These are phyloP conservation scores for Mus spicilegus DNA, from an alignment of 2,113 vertebrate species.

Conservation along the genomic window DNA sequence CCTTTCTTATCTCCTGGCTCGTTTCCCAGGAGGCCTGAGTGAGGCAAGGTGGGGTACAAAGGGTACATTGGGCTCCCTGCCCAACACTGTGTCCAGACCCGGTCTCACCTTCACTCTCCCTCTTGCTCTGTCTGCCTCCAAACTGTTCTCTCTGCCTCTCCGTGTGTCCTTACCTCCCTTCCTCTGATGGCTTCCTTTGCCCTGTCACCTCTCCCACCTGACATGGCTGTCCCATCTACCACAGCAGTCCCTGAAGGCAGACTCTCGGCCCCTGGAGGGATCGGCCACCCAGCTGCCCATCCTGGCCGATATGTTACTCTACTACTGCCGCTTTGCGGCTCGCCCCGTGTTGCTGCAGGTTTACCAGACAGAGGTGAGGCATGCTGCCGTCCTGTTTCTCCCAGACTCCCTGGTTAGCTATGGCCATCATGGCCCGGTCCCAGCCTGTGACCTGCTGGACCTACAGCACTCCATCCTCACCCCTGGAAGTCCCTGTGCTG, in stretches of 20 bases:
- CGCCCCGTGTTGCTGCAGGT: conserved; percentile 94
- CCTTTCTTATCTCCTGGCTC: neutral
- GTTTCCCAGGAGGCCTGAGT: neutral
- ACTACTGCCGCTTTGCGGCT: conserved; percentile 94
- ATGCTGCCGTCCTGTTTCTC: neutral
- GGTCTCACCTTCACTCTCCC: neutral
- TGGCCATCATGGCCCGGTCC: neutral
- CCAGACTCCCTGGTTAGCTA: neutral
- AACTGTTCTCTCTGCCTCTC: neutral
- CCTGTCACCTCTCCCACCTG: neutral
- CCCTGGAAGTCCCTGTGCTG: neutral
- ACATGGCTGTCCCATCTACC: rapidly evolving
- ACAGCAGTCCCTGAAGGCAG: conserved; percentile 90
- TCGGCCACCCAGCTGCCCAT: conserved; percentile 91
- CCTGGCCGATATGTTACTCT: conserved; percentile 96
- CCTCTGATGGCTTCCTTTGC: neutral
- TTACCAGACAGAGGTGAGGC: conserved; percentile 94
- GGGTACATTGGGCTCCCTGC: neutral
- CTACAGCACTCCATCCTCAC: no score
- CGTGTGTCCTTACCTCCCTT: neutral
- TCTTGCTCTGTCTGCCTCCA: neutral
- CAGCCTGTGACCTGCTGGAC: neutral
- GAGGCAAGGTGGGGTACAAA: rapidly evolving
- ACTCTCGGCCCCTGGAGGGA: conserved; percentile 85
- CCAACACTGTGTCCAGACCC: neutral